Evolutionary conservation across 2,888 invertebrate genomes (phyloP), one percentile per base, ranked within the genome.

Genomic region (Blastobasis lacticolella): DNA sequence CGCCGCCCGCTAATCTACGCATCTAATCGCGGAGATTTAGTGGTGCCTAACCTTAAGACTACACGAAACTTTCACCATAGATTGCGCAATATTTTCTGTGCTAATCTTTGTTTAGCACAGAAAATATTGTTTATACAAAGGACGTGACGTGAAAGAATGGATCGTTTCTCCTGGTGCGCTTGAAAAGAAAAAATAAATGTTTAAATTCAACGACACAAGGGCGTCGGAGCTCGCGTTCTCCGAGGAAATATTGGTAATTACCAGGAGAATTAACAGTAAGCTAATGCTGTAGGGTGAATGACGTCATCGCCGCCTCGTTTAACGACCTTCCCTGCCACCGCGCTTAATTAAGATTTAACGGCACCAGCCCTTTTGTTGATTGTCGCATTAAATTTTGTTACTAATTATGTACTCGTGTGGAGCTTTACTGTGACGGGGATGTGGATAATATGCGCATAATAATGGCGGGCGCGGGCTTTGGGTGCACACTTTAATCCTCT

Each of bases 321-420:
- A 73, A 77, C 67, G 73, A 70, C 64, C 61, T 56, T 61, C 59
- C 66, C 67, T 62, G 65, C 67, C 65, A 69, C 63, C 55, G 61
- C 62, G 66, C 46, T 72, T 75, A 76, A 81, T 81, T 76, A 81
- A 71, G 73, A 78, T 78, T 78, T 78, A 78, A 76, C 70, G 78
- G 71, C 70, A 60, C 59, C 63, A 67, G 58, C 71, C 75, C 66
- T 70, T 77, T 71, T 65, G 69, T 69, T 69, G 63, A 73, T 66
- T 67, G 64, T 68, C 65, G 60, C 69, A 69, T 72, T 63, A 69
- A 57, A 61, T 69, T 72, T 73, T 67, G 66, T 64, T 67, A 57
- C 63, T 59, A 62, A 63, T 63, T 61, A 61, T 57, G 37, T 49
- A 46, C 45, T 43, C 37, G 48, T 48, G 47, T 46, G 50, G 41